Evolutionary conservation across 2,113 vertebrate genomes (phyloP).

Genomic region (Labeo rohita): DNA sequence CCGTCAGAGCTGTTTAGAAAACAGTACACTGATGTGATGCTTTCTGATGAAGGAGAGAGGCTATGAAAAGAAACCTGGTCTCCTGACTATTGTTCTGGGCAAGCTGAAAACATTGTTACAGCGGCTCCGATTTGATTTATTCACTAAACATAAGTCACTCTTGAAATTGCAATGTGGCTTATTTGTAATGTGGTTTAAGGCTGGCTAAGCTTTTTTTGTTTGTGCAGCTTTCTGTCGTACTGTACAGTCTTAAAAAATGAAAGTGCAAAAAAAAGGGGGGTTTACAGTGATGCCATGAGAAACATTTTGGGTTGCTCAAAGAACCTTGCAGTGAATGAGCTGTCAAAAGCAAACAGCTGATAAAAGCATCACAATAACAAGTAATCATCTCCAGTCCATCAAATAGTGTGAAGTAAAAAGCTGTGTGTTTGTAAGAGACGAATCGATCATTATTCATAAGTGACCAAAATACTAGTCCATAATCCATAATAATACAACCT

Average conservation of each 20-base stretch:
- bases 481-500: too few species aligned
- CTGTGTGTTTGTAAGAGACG: not conserved
- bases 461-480: too few species aligned
- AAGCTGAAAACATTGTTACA: not conserved
- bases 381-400: not conserved
- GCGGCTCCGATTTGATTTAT: not conserved
- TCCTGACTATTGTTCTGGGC: not conserved
- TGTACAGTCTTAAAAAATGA: not conserved
- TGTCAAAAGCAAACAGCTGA: not conserved
- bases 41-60: not conserved
- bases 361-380: not conserved
- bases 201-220: not conserved
- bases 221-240: not conserved
- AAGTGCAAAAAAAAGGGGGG: too few species aligned
- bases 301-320: too few species aligned
- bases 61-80: constrained; percentile 4
- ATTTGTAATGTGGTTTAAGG: not conserved
- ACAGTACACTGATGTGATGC: not conserved
- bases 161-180: not conserved
- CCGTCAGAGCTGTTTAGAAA: not conserved
- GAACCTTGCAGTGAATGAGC: too few species aligned
- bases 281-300: too few species aligned
- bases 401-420: not conserved
- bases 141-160: not conserved
- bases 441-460: not conserved